Percentiles rank a stretch among this genome's conserved stretches.
phyloP scores from a whole-genome alignment of 1,140 invertebrate genomes.

The Cyphomyrmex costatus region DNA sequence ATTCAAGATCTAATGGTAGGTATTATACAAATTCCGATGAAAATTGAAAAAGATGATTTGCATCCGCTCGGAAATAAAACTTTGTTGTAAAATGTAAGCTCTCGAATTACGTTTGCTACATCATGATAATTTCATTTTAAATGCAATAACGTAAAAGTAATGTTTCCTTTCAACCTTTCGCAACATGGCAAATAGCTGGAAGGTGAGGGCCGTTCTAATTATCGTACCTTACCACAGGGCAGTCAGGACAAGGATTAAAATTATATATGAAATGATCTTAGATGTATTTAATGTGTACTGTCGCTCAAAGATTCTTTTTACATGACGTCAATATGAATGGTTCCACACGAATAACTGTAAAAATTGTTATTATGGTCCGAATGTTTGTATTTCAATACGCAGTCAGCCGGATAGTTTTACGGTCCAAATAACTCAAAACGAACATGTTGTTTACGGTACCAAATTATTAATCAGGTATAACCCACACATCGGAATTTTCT shows the following conservation, averaged over 20 bases:
- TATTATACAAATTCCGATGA: background rate
- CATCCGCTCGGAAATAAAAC: background rate
- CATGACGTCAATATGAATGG: slow-evolving; percentile 4
- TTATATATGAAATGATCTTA: slow-evolving; percentile 24
- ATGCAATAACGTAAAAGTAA: slow-evolving; percentile 20
- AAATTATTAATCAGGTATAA: slow-evolving; percentile 61
- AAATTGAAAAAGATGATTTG: slow-evolving; percentile 12
- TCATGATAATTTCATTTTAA: slow-evolving; percentile 1
- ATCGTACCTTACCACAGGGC: background rate
- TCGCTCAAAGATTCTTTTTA: slow-evolving; percentile 10
- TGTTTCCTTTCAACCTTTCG: slow-evolving; percentile 34
- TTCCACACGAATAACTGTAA: slow-evolving; percentile 33
- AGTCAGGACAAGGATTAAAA: background rate
- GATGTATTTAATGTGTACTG: slow-evolving; percentile 13
- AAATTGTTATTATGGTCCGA: slow-evolving; percentile 17
- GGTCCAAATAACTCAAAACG: slow-evolving; percentile 31
- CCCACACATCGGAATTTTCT: slow-evolving; percentile 29
- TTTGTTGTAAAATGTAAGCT: background rate
- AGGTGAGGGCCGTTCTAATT: slow-evolving; percentile 30
- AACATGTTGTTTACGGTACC: slow-evolving; percentile 42
- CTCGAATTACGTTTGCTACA: slow-evolving; percentile 11
- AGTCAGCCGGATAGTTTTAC: slow-evolving; percentile 49
- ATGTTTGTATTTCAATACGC: slow-evolving; percentile 52
- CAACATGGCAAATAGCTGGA: slow-evolving; percentile 12
- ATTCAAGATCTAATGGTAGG: background rate